phyloP scores from a whole-genome alignment of 2,888 invertebrate species.

The Ligdia adustata region DNA sequence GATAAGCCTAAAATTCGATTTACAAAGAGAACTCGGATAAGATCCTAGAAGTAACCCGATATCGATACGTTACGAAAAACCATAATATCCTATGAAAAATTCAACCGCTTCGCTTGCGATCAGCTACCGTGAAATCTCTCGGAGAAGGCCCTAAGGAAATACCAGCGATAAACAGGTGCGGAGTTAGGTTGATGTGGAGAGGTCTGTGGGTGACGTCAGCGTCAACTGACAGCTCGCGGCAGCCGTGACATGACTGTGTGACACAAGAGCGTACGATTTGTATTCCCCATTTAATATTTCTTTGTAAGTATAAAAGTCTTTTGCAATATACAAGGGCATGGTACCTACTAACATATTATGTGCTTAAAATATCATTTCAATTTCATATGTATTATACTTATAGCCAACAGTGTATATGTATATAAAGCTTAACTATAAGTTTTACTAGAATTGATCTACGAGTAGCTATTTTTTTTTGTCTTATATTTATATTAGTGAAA shows the following conservation, averaged over 20 bases:
- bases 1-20: conserved; percentile 13
- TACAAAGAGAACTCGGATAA: conserved; percentile 22
- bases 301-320: no score
- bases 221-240: conserved; percentile 3
- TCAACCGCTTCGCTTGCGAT: conserved; percentile 43
- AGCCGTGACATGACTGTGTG: conserved; percentile 5
- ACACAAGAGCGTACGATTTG: no score
- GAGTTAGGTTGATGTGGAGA: conserved; percentile 11
- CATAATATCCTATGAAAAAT: conserved; percentile 49
- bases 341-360: no score
- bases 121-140: conserved; percentile 46
- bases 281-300: not conserved
- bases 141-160: conserved; percentile 43
- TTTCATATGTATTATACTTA: no score
- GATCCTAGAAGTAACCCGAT: conserved; percentile 23
- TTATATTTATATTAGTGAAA: no score
- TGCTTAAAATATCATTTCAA: no score
- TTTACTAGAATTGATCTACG: no score
- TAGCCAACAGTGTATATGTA: no score
- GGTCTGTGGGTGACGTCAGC: conserved; percentile 8
- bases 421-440: no score
- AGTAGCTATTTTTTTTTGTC: no score
- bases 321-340: no score
- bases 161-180: conserved; percentile 30
- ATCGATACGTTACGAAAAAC: conserved; percentile 34